Evolutionary conservation across 1,140 invertebrate species (phyloP).

Genomic region (Zaprionus nigranus): DNA sequence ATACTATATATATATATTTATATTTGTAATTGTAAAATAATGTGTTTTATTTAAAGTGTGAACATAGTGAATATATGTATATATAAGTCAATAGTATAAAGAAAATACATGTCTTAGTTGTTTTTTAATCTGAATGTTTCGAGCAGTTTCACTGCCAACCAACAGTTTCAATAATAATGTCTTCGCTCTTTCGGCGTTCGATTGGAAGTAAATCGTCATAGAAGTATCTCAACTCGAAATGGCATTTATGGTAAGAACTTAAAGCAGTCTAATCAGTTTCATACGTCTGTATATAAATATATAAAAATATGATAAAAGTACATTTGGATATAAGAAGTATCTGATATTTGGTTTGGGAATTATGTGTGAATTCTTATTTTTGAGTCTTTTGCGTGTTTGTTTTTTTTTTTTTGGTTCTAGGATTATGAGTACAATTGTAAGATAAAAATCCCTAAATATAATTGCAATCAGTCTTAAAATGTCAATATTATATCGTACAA

Average conservation of each 20-base stretch:
- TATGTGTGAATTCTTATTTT: conserved; percentile 35
- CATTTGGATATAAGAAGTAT: conserved; percentile 59
- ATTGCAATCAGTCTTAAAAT: conserved; percentile 65
- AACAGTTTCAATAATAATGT: conserved; percentile 46
- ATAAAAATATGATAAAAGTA: conserved; percentile 43
- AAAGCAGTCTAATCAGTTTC: conserved; percentile 23
- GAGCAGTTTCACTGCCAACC: conserved; percentile 68
- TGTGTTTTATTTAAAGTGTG: conserved; percentile 66
- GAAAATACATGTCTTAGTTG: conserved; percentile 63
- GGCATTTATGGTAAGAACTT: conserved; percentile 34
- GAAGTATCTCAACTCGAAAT: conserved; percentile 29
- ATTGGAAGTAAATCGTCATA: conserved; percentile 18
- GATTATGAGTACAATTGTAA: conserved; percentile 44
- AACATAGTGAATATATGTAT: conserved; percentile 40
- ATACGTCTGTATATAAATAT: conserved; percentile 21
- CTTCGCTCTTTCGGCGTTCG: conserved; percentile 41
- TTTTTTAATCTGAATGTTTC: conserved; percentile 29
- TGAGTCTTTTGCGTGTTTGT: neutral
- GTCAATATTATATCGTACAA: conserved; percentile 53
- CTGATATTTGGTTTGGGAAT: conserved; percentile 72
- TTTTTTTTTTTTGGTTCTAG: conserved; percentile 49
- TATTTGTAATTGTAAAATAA: conserved; percentile 55
- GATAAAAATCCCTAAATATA: conserved; percentile 49
- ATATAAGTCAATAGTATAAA: conserved; percentile 30
- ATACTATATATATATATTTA: conserved; percentile 50